A percentile compares a stretch with the other conserved stretches of the same genome.
phyloP scores from a whole-genome alignment of 2,888 invertebrate species.

The Pemphredon lugubris region DNA sequence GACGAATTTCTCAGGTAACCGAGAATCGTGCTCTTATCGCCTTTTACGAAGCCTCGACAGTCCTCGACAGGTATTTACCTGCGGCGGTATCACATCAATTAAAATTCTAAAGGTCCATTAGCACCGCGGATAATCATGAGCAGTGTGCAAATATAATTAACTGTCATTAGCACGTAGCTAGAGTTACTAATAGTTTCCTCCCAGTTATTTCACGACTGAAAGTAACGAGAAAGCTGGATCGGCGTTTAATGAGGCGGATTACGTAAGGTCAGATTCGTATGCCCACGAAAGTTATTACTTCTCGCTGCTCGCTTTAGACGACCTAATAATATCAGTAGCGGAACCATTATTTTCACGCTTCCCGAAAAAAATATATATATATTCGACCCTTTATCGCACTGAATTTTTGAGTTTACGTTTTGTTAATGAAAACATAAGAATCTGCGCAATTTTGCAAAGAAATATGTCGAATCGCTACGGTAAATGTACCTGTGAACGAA shows the following conservation, averaged over 20 bases:
- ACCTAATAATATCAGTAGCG: not conserved
- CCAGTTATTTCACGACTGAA: conserved; percentile 17
- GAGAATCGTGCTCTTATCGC: no score
- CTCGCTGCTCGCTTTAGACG: conserved; percentile 3
- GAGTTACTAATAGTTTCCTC: conserved; percentile 51
- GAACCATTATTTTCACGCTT: no score
- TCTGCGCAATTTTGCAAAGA: no score
- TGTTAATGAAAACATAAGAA: no score
- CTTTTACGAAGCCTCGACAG: no score
- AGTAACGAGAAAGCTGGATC: conserved; percentile 27
- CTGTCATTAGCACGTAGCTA: conserved; percentile 64
- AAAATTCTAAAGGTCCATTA: conserved; percentile 39
- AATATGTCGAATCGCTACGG: no score
- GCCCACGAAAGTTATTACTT: conserved; percentile 3
- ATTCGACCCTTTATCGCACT: no score
- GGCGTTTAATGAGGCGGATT: conserved; percentile 29
- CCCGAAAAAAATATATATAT: no score
- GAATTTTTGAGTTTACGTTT: no score
- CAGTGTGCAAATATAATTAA: conserved; percentile 71
- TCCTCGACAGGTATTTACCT: conserved; percentile 20
- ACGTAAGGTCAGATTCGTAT: not conserved
- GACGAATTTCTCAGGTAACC: no score
- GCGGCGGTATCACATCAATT: conserved; percentile 19
- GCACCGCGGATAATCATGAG: conserved; percentile 29
- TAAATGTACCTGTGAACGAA: no score